Percentiles rank a stretch among this genome's conserved stretches.
Conservation (phyloP, 1,140 invertebrate genomes). For the Nixonia krombeini region DNA sequence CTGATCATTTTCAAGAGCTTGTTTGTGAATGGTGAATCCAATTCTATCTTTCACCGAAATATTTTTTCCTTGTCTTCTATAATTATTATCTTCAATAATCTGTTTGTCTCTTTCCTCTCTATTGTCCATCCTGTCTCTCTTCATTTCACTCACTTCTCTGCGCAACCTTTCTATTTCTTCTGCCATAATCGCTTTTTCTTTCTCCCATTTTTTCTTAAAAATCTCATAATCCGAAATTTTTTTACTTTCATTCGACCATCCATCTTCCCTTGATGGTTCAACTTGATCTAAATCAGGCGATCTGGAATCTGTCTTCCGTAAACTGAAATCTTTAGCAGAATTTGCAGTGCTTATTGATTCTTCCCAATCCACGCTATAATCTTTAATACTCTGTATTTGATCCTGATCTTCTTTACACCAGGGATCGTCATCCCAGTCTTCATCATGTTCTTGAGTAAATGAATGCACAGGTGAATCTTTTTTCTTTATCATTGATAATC, state of each 20-base stretch:
- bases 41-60: slow-evolving; percentile 4
- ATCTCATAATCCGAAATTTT: not conserved
- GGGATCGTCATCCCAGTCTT: slow-evolving; percentile 1
- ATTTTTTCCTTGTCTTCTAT: not conserved
- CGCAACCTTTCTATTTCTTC: not conserved
- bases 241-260: not conserved
- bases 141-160: slow-evolving; percentile 1
- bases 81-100: not conserved
- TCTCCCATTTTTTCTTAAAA: slow-evolving; percentile 4
- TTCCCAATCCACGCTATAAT: no score
- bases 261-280: not conserved
- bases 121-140: not conserved
- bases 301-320: not conserved
- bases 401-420: not conserved
- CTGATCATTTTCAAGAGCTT: not conserved
- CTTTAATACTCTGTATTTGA: not conserved
- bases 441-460: not conserved
- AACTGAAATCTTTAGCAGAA: no score
- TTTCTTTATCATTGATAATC: not conserved
- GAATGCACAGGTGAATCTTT: not conserved
- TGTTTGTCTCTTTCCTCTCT: not conserved
- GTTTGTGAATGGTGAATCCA: not conserved
- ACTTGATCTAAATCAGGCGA: not conserved
- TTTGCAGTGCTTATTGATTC: no score
- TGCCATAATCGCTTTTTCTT: not conserved